These are phyloP conservation scores for Hyaena hyaena DNA, from an alignment of 2,113 vertebrate genomes.

Conservation along the genomic window DNA sequence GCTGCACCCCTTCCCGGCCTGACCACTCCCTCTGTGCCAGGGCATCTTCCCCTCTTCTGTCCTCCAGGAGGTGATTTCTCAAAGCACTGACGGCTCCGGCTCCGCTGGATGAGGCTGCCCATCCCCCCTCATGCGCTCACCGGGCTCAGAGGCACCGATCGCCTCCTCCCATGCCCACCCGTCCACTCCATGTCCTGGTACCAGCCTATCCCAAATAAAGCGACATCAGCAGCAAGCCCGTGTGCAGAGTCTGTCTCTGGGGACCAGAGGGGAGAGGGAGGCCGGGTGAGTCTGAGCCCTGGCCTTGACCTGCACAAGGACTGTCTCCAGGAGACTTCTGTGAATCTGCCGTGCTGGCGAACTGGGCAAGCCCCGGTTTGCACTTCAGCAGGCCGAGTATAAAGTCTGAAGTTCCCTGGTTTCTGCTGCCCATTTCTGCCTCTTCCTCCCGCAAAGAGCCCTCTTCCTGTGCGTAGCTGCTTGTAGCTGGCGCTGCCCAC, in stretches of 20 bases:
- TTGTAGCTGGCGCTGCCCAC: not conserved
- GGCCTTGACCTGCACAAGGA: not conserved
- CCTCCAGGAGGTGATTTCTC: constrained; percentile 77
- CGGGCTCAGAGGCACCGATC: not conserved
- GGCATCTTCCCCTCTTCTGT: not conserved
- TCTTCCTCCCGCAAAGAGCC: not conserved
- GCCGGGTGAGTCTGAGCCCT: not conserved
- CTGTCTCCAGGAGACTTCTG: not conserved
- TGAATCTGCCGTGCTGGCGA: not conserved
- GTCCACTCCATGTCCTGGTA: not conserved
- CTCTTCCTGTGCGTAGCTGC: not conserved
- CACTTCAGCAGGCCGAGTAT: not conserved
- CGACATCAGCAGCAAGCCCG: not conserved
- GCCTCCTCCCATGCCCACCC: not conserved
- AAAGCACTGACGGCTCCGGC: constrained; percentile 53
- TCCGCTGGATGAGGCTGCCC: fast-evolving
- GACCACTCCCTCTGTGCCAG: not conserved
- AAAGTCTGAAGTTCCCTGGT: not conserved
- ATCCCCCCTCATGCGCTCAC: fast-evolving
- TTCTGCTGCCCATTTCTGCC: not conserved
- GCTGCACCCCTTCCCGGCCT: not conserved
- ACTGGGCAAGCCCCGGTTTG: not conserved
- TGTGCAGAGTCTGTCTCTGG: not conserved
- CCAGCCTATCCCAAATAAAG: constrained; percentile 54
- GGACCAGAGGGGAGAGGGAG: no score